A percentile compares a stretch with the other conserved stretches of the same genome.
Evolutionary conservation across 2,888 invertebrate species (phyloP).

Genomic region (Neocrepidodera transversa): DNA sequence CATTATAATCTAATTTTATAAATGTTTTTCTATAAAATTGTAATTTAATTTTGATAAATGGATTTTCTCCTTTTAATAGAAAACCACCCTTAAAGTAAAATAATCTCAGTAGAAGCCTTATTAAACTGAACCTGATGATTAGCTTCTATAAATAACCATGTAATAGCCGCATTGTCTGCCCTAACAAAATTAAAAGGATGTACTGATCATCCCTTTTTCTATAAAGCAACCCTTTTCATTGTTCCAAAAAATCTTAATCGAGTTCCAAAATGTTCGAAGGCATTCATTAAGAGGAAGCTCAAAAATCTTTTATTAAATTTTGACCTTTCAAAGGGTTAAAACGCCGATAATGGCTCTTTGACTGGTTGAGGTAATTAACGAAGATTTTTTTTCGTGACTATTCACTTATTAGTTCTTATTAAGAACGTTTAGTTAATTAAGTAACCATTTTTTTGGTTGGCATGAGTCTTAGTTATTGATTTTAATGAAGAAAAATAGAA

Average conservation of each 20-base stretch:
- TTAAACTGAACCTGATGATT: slow-evolving; percentile 28
- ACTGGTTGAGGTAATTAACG: slow-evolving; percentile 14
- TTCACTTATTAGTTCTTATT: slow-evolving; percentile 19
- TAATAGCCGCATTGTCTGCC: slow-evolving; percentile 35
- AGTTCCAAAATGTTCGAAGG: slow-evolving; percentile 32
- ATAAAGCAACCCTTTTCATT: slow-evolving; percentile 31
- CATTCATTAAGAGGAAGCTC: slow-evolving; percentile 38
- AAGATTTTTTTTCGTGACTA: slow-evolving; percentile 13
- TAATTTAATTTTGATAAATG: neutral
- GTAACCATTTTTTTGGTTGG: slow-evolving; percentile 1
- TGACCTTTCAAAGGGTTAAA: slow-evolving; percentile 42
- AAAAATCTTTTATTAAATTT: slow-evolving; percentile 43
- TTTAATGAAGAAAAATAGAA: slow-evolving; percentile 17
- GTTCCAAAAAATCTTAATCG: slow-evolving; percentile 37
- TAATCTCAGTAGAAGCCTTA: slow-evolving; percentile 6
- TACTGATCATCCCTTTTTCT: slow-evolving; percentile 33
- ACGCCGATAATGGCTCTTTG: slow-evolving; percentile 35
- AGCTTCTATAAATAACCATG: slow-evolving; percentile 35
- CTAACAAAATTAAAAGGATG: slow-evolving; percentile 35
- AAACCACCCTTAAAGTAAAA: slow-evolving; percentile 10
- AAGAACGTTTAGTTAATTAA: slow-evolving; percentile 24
- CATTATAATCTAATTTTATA: neutral
- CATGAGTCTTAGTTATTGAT: slow-evolving; percentile 15
- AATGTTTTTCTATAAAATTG: neutral
- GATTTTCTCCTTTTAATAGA: neutral